Evolutionary conservation across 2,113 vertebrate genomes (phyloP).

Genomic region (Cichladusa arquata): DNA sequence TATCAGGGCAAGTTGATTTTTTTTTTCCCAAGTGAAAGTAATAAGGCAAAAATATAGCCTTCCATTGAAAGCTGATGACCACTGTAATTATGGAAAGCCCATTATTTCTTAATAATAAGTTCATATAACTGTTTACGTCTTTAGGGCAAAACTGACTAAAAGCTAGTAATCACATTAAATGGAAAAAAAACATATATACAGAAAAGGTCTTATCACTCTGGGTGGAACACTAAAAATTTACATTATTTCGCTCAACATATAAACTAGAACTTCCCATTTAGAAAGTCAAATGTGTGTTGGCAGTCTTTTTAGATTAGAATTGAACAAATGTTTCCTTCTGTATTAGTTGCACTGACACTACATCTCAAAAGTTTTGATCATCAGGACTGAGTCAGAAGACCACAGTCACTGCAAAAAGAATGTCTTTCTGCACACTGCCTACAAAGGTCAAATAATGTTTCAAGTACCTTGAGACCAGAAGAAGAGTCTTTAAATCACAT

Average conservation of each 20-base stretch:
- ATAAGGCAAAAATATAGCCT: background rate
- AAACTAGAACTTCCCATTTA: background rate
- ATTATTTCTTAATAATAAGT: background rate
- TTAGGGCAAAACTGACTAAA: background rate
- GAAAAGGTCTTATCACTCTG: background rate
- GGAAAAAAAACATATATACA: background rate
- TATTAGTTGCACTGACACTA: background rate
- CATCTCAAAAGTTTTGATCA: background rate
- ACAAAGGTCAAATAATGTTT: background rate
- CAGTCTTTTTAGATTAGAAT: background rate
- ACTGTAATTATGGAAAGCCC: background rate
- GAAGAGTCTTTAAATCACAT: background rate
- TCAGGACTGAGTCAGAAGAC: background rate
- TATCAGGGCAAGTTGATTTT: background rate
- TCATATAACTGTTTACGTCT: background rate
- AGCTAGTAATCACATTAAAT: background rate
- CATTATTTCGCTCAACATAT: background rate
- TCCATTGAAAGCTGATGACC: background rate
- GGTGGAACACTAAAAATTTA: background rate
- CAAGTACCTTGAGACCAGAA: background rate
- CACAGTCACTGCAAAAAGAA: background rate
- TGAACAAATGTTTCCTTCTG: background rate
- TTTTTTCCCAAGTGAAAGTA: background rate
- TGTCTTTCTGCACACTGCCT: background rate
- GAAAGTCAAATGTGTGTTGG: background rate